These are phyloP conservation scores for Drosophila tsacasi DNA, from an alignment of 1,140 invertebrate genomes.

Conservation along the genomic window DNA sequence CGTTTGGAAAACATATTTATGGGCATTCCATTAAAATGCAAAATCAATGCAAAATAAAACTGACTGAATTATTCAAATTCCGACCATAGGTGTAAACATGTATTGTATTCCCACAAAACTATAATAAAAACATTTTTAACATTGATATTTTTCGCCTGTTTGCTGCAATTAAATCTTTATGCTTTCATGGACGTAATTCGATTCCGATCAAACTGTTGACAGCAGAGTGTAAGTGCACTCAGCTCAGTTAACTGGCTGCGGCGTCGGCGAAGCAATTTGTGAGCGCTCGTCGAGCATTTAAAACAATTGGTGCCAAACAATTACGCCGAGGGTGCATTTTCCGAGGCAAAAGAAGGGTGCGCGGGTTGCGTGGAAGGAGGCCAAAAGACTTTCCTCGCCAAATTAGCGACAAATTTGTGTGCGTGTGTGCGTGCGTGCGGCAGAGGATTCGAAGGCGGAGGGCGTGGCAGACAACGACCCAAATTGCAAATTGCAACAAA, in stretches of 20 bases:
- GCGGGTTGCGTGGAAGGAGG: slow-evolving; percentile 26
- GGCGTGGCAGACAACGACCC: slow-evolving; percentile 51
- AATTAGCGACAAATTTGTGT: slow-evolving; percentile 74
- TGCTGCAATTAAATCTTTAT: not conserved
- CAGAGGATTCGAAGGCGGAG: slow-evolving; percentile 10
- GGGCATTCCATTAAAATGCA: not conserved
- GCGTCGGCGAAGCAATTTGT: slow-evolving; percentile 67
- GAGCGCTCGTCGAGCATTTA: slow-evolving; percentile 73
- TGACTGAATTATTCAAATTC: not conserved
- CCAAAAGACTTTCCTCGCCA: slow-evolving; percentile 57
- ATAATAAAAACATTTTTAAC: not conserved
- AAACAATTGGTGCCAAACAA: slow-evolving; percentile 81
- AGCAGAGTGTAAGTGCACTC: slow-evolving; percentile 52
- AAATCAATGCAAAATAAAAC: not conserved
- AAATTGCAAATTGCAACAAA: slow-evolving; percentile 80
- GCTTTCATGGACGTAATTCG: slow-evolving; percentile 21
- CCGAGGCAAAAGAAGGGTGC: not conserved
- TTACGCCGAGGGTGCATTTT: slow-evolving; percentile 46
- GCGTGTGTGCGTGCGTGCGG: slow-evolving; percentile 17
- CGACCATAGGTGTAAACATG: not conserved
- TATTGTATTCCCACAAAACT: not conserved
- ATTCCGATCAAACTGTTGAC: slow-evolving; percentile 21
- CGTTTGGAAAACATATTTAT: not conserved
- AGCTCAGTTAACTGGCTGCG: slow-evolving; percentile 44
- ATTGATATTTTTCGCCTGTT: not conserved